Base-by-base conservation (phyloP, 2,113 vertebrate genomes). In the Solea senegalensis region DNA sequence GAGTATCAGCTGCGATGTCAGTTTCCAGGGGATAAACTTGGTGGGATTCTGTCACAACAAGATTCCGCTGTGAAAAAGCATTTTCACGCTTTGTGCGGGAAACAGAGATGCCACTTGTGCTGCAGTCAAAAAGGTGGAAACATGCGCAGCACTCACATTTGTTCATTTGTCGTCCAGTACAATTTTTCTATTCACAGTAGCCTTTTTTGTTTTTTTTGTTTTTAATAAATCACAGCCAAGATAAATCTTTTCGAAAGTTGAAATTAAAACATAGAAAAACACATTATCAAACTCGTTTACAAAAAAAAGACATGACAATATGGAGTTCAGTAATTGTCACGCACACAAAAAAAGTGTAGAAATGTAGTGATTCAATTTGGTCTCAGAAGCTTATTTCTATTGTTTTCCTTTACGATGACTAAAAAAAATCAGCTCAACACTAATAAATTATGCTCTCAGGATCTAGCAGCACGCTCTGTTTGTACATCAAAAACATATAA, bases 131-230 rank as follows among this genome's bases (percentile, higher is more conserved):
- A 55, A 69, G 58, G 54, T 60, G 12, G 34, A 73, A 64, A 81
- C 78, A 75, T 52, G 63, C 34, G 43, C 41, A 66, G 9, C 59
- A 54, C 56, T 50, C 11, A 9, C 8, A 41, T 9, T 21, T 21
- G 21, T 21, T 21, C 26, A 46, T 43, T 69, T 14, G 65, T 57
- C n/a, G 16, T 40, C 69, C 63, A 75, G 69, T 41, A 27, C 14
- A 50, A 14, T 11, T 48, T 81, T 86, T 77, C 86, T 82, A 78
- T 28, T 86, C 57, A 74, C 62, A 81, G 46, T 52, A 59, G 54
- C 80, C 21, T 21, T 21, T 21, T 21, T 21, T 21, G 1, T 1
- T 21, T 21, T 21, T 21, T 21, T 21, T 21, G 21, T 21, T 21
- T 21, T 21, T 21, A 34, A 34, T 6, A 34, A 6, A 34, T 34